Base-by-base conservation (phyloP, 2,113 vertebrate genomes). In the Sigmodon hispidus region DNA sequence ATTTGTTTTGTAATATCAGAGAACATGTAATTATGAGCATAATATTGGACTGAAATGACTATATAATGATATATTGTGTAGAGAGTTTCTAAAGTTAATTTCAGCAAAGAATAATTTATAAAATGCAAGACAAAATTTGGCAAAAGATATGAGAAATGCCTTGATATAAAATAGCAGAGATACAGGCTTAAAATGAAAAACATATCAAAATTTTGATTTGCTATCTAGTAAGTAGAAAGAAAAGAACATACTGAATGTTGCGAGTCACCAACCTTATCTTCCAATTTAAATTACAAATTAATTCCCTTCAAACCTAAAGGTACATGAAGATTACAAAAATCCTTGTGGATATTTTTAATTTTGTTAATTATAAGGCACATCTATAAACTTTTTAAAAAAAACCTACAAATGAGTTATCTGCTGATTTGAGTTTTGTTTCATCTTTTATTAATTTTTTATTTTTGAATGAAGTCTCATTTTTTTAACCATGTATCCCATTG, bases 281-380 rank as follows among this genome's bases (percentile, higher is more conserved):
- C 29, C 91, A 90, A 85, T 90, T 93, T 95, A 89, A 93, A 87
- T 84, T 95, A 87, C 10, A 85, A 93, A 86, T 88, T 94, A 77
- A 92, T 85, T 96, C 93, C 29, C 89, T 89, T 11, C 3, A 57
- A 80, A 55, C 24, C 16, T 70, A 76, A 77, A 81, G 13, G 7
- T 8, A 61, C 86, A 65, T 57, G 29, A 90, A 5, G 7, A 87
- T 45, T 65, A 26, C 48, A 84, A 3, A 87, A 90, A 87, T 92
- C 1, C 24, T 85, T 79, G 48, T 55, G 59, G 90, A 52, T 90
- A 65, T 69, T 81, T 91, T 93, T 17, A 95, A 88, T 89, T 96
- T 92, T 69, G 17, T 70, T 34, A 73, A 57, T 76, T 16, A 50
- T 63, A 86, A 73, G 7, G 7, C 13, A 81, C 12, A 45, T 12